Evolutionary conservation across 2,797 vertebrate species (phyloP).

Genomic region (Periophthalmus magnuspinnatus): DNA sequence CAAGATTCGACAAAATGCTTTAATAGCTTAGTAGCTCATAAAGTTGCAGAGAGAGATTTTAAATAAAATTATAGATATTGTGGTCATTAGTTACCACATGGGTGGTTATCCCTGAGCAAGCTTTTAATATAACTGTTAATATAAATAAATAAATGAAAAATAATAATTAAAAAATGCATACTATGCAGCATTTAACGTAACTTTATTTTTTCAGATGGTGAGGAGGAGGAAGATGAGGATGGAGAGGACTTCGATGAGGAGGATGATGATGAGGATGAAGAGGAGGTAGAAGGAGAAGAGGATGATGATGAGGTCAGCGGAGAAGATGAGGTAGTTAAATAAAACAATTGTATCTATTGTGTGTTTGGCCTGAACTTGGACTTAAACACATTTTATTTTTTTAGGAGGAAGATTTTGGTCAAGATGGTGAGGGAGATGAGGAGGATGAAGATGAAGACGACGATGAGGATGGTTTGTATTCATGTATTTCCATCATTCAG

Average conservation of each 20-base stretch:
- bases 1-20: no score
- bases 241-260: conserved; percentile 84
- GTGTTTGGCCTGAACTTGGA: no score
- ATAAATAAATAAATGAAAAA: no score
- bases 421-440: conserved; percentile 85
- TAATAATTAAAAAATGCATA: no score
- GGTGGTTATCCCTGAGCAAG: no score
- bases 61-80: no score
- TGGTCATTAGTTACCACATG: no score
- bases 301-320: conserved; percentile 88
- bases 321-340: conserved; percentile 81
- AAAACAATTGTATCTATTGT: not conserved
- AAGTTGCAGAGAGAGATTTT: no score
- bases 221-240: conserved; percentile 84
- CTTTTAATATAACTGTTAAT: no score
- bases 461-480: conserved; percentile 72
- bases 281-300: conserved; percentile 84
- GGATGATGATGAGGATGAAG: conserved; percentile 84
- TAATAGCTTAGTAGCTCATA: no score
- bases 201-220: conserved; percentile 73
- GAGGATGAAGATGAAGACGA: conserved; percentile 82
- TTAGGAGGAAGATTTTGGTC: conserved; percentile 85
- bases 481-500: not conserved
- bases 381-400: conserved; percentile 16
- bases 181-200: not conserved